Base-by-base conservation (phyloP, 2,113 vertebrate species). In the Cyprinus carpio region DNA sequence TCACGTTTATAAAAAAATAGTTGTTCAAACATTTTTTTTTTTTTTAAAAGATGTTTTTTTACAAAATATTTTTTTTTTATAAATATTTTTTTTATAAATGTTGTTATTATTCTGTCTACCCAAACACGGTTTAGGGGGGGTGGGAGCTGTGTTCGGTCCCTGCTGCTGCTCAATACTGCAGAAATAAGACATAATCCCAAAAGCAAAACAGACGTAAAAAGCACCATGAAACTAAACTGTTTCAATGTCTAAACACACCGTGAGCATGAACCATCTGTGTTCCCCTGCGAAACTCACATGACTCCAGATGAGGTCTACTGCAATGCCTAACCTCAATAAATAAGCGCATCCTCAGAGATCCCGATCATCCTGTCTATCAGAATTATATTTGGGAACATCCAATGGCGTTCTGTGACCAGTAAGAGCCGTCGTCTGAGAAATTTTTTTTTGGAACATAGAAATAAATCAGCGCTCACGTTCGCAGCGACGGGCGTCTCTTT, bases 341-440 rank as follows among this genome's bases (percentile, higher is more conserved):
- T 93, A 91, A 56, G 25, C 84, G 51, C 64, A 27, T 89, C 91
- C 91, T 4, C 84, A 65, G 90, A 49, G 89, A 93, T 90, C 87
- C 15, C 88, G 83, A 85, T 85, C 90, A 92, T 92, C 92, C 92
- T 92, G 93, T 94, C 92, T 90, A 85, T 90, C 89, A 71, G 87
- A 90, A 91, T 93, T 90, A 92, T 92, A 90, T 93, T 90, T 91
- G 93, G 92, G 93, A 94, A 92, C 90, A 93, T 93, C 93, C 93
- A 92, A 89, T 89, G 87, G 87, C 90, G 92, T 92, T 93, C 93
- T 93, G 92, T 93, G 91, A 90, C 84, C 89, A 86, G 90, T 25
- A 54, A 91, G 85, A 83, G 78, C 86, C 69, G 82, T 87, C 91
- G 93, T 94, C 90, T 93, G 93, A 94, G 93, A n/a, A n/a, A n/a